Base-by-base conservation (phyloP, 2,888 invertebrate genomes). In the Acleris laterana region DNA sequence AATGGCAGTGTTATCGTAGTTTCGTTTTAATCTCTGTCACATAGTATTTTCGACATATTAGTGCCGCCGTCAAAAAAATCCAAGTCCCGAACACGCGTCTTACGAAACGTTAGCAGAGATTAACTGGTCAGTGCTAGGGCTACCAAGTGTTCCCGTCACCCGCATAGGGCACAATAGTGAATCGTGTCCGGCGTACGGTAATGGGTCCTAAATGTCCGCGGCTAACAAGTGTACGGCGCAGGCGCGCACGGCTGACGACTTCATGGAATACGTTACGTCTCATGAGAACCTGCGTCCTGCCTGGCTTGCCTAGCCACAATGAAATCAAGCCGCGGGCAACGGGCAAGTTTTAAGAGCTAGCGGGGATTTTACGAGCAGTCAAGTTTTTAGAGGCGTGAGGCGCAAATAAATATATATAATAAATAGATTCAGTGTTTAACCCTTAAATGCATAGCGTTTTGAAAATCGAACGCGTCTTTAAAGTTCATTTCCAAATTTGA, bases 211-310 rank as follows among this genome's bases (percentile, higher is more conserved):
- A 68, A 68, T 65, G 68, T 65, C 71, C 65, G 77, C 80, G 78
- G 53, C 75, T 79, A 78, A 78, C 75, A 71, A 71, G 76, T 70
- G 75, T 73, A 71, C 71, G 70, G 71, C 72, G 76, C 68, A 72
- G 69, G 67, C 70, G 72, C 72, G 70, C 79, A 80, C 77, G 75
- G 70, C 69, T 72, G 70, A 77, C 76, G 74, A 79, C 78, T 85
- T 86, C 83, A 83, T 74, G 80, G 83, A 84, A 85, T 78, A 78
- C 70, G 79, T 73, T 77, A 79, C 79, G 53, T 57, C 62, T 63
- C 63, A 69, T 67, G 63, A 73, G 79, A 79, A 79, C 77, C 71
- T 78, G 76, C 76, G 78, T 76, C 75, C 77, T 74, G 70, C 70
- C 73, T 32, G 52, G 28, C 44, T 32, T n/a, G 46, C 20, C 46